These are phyloP conservation scores for Cyanoramphus novaezelandiae DNA, from an alignment of 2,113 vertebrate genomes.

Conservation along the genomic window DNA sequence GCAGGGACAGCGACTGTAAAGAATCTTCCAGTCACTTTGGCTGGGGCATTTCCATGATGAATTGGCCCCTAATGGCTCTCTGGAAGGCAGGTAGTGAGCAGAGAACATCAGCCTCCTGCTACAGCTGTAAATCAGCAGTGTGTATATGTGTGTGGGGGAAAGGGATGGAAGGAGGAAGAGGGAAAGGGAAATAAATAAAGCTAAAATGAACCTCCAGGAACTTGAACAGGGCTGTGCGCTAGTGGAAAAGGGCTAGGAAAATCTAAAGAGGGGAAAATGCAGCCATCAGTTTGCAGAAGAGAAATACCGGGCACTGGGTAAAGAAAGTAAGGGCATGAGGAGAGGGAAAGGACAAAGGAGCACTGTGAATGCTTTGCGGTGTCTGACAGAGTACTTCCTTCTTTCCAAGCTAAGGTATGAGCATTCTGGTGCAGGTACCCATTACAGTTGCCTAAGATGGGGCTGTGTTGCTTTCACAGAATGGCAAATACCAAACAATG, in stretches of 20 bases:
- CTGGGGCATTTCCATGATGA: not conserved
- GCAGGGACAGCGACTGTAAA: not conserved
- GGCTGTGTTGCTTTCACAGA: not conserved
- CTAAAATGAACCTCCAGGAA: not conserved
- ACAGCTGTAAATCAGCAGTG: not conserved
- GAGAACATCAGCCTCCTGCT: not conserved
- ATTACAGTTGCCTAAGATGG: not conserved
- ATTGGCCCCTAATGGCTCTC: not conserved
- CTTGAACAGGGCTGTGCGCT: not conserved
- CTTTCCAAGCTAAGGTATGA: not conserved
- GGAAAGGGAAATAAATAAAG: not conserved
- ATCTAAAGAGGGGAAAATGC: not conserved
- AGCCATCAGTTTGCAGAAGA: not conserved
- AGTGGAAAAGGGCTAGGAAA: not conserved
- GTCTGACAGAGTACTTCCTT: not conserved
- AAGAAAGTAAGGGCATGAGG: not conserved
- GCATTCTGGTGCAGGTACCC: not conserved
- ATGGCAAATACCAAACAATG: not conserved
- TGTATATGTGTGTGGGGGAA: rapidly evolving
- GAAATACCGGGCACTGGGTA: not conserved
- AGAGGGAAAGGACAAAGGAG: not conserved
- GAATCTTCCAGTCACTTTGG: not conserved
- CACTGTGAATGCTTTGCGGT: not conserved
- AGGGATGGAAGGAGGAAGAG: not conserved
- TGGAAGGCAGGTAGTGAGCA: not conserved